Conservation (phyloP, 2,113 vertebrate species). For the Helogale parvula region DNA sequence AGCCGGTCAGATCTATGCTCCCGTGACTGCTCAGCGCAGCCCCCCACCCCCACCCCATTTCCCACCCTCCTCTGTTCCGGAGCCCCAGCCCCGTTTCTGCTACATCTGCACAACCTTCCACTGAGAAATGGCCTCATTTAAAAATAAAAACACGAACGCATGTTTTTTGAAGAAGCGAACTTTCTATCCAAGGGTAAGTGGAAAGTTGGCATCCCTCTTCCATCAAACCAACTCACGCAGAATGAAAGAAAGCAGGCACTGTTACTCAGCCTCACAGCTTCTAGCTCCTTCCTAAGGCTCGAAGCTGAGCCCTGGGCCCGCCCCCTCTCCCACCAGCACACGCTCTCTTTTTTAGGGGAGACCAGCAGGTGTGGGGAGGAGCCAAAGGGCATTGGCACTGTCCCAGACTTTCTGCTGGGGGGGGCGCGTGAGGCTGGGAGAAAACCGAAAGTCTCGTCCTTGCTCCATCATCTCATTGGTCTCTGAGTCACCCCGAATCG, state of each 20-base stretch:
- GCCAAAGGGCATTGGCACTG: not conserved
- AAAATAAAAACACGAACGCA: not conserved
- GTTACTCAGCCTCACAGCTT: not conserved
- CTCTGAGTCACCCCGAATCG: not conserved
- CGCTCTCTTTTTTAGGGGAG: not conserved
- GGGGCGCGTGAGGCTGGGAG: not conserved
- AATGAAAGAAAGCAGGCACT: not conserved
- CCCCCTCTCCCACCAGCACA: not conserved
- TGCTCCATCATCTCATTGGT: not conserved
- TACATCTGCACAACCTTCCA: fast-evolving
- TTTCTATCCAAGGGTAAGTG: not conserved
- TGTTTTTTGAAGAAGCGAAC: not conserved
- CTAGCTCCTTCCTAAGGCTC: not conserved
- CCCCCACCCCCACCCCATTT: not conserved
- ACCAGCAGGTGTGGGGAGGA: not conserved
- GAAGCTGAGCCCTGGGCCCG: not conserved
- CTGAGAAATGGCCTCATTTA: not conserved
- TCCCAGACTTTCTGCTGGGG: not conserved
- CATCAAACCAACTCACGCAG: not conserved
- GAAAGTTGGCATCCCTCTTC: not conserved
- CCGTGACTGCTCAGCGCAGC: fast-evolving
- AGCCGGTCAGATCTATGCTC: not conserved
- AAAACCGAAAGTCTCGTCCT: not conserved
- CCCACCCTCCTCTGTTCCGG: not conserved
- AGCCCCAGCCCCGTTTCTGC: fast-evolving